phyloP scores from a whole-genome alignment of 2,797 vertebrate genomes.

The Diplodus sargus region DNA sequence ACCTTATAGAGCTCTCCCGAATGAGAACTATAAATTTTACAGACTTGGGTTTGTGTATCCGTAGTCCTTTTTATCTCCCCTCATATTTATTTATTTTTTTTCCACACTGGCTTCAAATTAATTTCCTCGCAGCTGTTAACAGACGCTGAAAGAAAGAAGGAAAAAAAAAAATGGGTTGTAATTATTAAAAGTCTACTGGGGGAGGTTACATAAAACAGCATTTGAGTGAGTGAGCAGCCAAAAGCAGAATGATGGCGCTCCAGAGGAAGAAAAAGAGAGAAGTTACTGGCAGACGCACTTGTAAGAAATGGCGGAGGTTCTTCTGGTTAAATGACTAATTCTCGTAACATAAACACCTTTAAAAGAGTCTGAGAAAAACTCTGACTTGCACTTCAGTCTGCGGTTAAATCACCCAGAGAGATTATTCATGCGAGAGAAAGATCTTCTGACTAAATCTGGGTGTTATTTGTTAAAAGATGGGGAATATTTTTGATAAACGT shows the following conservation, averaged over 20 bases:
- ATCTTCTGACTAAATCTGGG: background rate
- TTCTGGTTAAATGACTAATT: slow-evolving; percentile 48
- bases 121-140: slow-evolving; percentile 76
- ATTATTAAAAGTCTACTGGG: slow-evolving; percentile 71
- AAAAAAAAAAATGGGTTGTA: slow-evolving; percentile 41
- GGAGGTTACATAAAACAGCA: slow-evolving; percentile 68
- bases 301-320: slow-evolving; percentile 39
- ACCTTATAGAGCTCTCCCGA: slow-evolving; percentile 67
- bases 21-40: slow-evolving; percentile 65
- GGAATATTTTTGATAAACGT: slow-evolving; percentile 1
- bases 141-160: slow-evolving; percentile 57
- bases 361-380: slow-evolving; percentile 15
- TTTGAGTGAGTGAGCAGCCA: slow-evolving; percentile 62
- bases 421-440: background rate
- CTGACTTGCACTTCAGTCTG: background rate
- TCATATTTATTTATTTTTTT: background rate
- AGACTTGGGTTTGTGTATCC: slow-evolving; percentile 48
- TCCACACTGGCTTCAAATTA: slow-evolving; percentile 60
- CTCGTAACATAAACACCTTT: slow-evolving; percentile 51
- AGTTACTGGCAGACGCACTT: slow-evolving; percentile 56
- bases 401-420: background rate
- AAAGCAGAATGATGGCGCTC: slow-evolving; percentile 41
- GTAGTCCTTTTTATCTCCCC: slow-evolving; percentile 13
- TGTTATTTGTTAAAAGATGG: background rate
- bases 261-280: slow-evolving; percentile 16